phyloP scores from a whole-genome alignment of 2,797 vertebrate genomes.

The Manis crassicaudata region DNA sequence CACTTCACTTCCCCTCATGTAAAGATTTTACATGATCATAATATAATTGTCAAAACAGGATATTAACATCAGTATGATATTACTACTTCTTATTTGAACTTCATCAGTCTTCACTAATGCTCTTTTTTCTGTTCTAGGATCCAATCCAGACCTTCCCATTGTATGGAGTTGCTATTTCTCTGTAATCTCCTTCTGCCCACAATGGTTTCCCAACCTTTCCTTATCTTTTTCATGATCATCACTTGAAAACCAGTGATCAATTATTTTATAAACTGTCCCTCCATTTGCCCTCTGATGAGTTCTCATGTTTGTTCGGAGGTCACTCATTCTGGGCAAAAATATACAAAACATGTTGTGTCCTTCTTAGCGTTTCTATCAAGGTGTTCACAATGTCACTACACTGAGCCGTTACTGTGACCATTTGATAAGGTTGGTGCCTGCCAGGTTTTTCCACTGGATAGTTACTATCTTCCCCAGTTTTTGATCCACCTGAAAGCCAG shows the following conservation, averaged over 20 bases:
- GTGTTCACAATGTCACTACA: not conserved
- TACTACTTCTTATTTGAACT: not conserved
- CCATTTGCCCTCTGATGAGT: not conserved
- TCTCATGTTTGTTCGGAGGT: not conserved
- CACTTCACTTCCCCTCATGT: not conserved
- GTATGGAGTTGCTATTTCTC: not conserved
- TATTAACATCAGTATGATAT: not conserved
- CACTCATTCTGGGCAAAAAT: not conserved
- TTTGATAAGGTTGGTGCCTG: not conserved
- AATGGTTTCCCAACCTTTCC: not conserved
- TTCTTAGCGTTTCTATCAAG: not conserved
- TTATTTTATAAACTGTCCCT: not conserved
- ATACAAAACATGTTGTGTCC: not conserved
- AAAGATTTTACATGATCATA: not conserved
- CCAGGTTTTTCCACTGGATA: not conserved
- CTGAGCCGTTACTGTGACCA: not conserved
- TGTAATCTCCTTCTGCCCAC: not conserved
- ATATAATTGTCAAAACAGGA: not conserved
- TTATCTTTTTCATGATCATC: not conserved
- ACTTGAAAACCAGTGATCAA: not conserved
- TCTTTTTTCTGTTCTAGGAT: not conserved
- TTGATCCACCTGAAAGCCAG: not conserved
- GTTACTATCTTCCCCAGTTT: not conserved
- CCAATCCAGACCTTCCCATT: not conserved
- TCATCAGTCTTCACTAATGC: not conserved